Evolutionary conservation across 2,113 vertebrate genomes (phyloP), one percentile per base, ranked within the genome.

Genomic region (Lonchura striata): DNA sequence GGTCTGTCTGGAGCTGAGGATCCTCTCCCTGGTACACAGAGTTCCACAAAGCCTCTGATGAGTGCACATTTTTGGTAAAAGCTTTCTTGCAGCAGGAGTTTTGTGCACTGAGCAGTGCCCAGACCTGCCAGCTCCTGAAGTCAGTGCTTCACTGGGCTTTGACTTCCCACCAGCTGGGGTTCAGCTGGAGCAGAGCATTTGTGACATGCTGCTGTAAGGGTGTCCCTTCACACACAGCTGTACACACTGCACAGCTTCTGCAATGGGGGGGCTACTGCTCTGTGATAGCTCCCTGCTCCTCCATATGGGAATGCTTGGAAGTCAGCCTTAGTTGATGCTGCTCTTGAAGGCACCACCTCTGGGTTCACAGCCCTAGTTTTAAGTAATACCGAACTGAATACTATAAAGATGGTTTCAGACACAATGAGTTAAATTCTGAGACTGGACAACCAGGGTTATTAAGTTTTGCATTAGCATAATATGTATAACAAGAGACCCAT

Each of bases 71-170:
- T 87, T 72, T 1, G 1, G 23, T 39, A 82, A 78, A 82, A 68
- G 22, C 56, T 74, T 54, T 78, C 64, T 63, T 79, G 60, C 41
- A 88, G 72, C 20, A 85, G 19, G 39, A 61, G 24, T 52, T 95
- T 24, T 1, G 2, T 39, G 66, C 54, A 53, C 54, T 69, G 50
- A 91, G 59, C 46, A 60, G 15, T 42, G 52, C 61, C 50, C 47
- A 74, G 84, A 82, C 30, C 33, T 76, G 66, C 20, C 87, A 90
- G 82, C 60, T 91, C 87, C 87, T 60, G 28, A 65, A 93, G 68
- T 70, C 64, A 88, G 60, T 27, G 82, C 42, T 88, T 76, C 46
- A 76, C 59, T 52, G 52, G 75, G 56, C 71, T 94, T 42, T 82
- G 88, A 35, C 59, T 86, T 81, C 79, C 63, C 39, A 50, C 33